phyloP scores from a whole-genome alignment of 2,888 invertebrate species.

The Dicycla oo region DNA sequence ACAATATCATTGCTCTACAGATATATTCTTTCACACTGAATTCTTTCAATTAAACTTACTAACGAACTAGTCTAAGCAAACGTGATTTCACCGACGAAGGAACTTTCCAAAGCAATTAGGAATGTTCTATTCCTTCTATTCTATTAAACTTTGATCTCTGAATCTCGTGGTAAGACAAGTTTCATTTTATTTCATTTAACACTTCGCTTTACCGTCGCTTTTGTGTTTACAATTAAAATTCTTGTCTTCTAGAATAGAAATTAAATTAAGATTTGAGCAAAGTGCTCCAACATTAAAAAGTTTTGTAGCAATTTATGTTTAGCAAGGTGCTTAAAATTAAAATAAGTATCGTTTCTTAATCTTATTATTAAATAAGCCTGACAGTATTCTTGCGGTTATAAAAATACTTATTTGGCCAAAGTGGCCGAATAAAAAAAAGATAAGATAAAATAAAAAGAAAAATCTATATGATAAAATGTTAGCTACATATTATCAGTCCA shows the following conservation, averaged over 20 bases:
- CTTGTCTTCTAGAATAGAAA: constrained; percentile 27
- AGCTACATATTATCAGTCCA: not conserved
- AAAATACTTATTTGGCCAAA: not conserved
- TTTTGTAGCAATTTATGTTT: constrained; percentile 21
- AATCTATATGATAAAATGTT: not conserved
- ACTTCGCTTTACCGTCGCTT: constrained; percentile 35
- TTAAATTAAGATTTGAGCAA: constrained; percentile 14
- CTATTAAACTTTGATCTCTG: constrained; percentile 65
- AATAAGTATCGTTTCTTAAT: not conserved
- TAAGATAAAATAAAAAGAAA: too few species aligned
- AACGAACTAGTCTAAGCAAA: constrained; percentile 63
- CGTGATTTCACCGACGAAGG: constrained; percentile 56
- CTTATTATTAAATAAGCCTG: not conserved
- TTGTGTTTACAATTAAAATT: constrained; percentile 50
- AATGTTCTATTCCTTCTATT: constrained; percentile 62
- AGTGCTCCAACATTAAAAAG: constrained; percentile 5
- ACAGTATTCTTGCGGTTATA: too few species aligned
- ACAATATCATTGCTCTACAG: constrained; percentile 23
- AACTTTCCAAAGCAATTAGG: constrained; percentile 70
- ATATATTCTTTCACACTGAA: constrained; percentile 32
- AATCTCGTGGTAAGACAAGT: constrained; percentile 62
- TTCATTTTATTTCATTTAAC: constrained; percentile 62
- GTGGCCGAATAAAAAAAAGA: too few species aligned
- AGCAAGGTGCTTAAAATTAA: not conserved
- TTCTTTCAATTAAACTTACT: constrained; percentile 65